phyloP scores from a whole-genome alignment of 1,140 invertebrate species.

The Triops longicaudatus region DNA sequence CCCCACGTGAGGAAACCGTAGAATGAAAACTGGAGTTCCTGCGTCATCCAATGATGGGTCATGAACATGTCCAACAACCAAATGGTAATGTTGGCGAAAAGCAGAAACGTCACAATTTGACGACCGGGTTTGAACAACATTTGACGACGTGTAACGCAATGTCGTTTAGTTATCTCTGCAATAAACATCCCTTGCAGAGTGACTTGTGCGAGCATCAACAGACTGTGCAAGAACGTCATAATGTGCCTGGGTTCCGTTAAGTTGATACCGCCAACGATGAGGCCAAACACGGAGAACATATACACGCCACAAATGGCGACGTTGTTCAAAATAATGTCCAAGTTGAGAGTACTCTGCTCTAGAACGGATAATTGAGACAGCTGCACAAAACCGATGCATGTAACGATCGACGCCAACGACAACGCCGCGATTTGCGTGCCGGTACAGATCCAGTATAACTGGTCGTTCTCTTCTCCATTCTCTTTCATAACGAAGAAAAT shows the following conservation, averaged over 20 bases:
- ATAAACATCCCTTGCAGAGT: constrained; percentile 52
- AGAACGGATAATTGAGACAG: constrained; percentile 40
- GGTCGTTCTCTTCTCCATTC: constrained; percentile 45
- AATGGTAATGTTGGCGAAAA: constrained; percentile 57
- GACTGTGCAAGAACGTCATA: constrained; percentile 43
- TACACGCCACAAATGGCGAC: constrained; percentile 50
- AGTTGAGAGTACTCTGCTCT: constrained; percentile 38
- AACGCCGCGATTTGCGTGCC: constrained; percentile 33
- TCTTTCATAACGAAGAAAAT: constrained; percentile 55
- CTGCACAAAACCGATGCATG: constrained; percentile 39
- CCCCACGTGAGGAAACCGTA: constrained; percentile 59
- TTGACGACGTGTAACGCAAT: constrained; percentile 46
- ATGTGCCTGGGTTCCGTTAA: constrained; percentile 37
- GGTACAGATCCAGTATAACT: constrained; percentile 39
- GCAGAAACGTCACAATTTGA: constrained; percentile 56
- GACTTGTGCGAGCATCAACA: constrained; percentile 48
- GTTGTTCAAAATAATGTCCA: constrained; percentile 45
- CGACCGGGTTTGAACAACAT: constrained; percentile 52
- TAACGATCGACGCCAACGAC: constrained; percentile 43
- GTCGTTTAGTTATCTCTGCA: constrained; percentile 49
- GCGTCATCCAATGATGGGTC: constrained; percentile 50
- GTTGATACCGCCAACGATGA: constrained; percentile 38
- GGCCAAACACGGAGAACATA: constrained; percentile 48
- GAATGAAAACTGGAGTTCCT: constrained; percentile 50
- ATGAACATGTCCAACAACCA: constrained; percentile 63